Percentiles rank a stretch among this genome's conserved stretches.
Conservation (phyloP, 2,113 vertebrate genomes). For the Phalacrocorax carbo region DNA sequence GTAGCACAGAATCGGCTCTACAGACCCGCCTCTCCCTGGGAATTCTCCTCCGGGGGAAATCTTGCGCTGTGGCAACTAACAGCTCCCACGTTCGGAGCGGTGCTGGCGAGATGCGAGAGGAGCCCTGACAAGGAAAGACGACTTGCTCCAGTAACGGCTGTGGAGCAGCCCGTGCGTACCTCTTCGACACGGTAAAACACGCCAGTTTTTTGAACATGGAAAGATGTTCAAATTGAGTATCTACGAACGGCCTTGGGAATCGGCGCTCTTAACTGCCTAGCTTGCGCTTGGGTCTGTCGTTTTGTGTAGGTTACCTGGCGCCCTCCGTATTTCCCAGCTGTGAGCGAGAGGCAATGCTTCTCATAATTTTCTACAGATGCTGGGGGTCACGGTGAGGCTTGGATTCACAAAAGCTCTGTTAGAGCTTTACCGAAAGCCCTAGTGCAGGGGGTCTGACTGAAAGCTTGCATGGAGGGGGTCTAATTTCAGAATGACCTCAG, state of each 20-base stretch:
- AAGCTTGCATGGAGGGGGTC: not conserved
- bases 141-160: not conserved
- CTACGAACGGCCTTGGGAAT: not conserved
- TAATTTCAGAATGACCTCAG: conserved; percentile 18
- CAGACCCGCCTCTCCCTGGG: conserved; percentile 1
- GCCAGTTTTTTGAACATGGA: not conserved
- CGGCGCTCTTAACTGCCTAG: not conserved
- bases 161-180: not conserved
- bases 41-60: conserved; percentile 49
- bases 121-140: not conserved
- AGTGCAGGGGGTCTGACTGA: not conserved
- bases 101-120: not conserved
- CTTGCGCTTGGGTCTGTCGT: accelerated
- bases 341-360: not conserved
- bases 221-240: not conserved
- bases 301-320: not conserved
- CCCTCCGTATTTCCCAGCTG: not conserved
- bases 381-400: not conserved
- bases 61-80: conserved; percentile 14
- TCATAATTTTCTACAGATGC: not conserved
- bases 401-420: not conserved
- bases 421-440: not conserved
- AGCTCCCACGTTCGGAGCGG: not conserved
- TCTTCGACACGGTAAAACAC: not conserved
- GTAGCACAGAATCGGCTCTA: not conserved